Base-by-base conservation (phyloP, 92 coral and sea anemone species). In the Paramuricea clavata region DNA sequence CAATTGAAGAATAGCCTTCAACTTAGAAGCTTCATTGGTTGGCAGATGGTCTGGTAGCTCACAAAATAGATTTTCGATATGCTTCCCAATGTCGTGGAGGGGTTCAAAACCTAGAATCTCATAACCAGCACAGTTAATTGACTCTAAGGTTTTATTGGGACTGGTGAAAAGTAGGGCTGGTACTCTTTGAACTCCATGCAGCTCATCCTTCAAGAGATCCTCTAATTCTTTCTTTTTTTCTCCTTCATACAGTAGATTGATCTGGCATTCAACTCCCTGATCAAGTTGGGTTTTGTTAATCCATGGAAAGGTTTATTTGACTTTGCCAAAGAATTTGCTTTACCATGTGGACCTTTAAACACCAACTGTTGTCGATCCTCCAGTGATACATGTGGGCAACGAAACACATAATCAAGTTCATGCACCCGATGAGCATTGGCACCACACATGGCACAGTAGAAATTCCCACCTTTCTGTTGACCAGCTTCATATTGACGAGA, bases 41-140 rank as follows among this genome's bases (percentile, higher is more conserved):
- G 83, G 62, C 13, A 90, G 87, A 77, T 86, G 93, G 26, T 83
- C 73, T 23, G 90, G 90, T 34, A 83, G 72, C 33, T 81, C 92
- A 42, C 59, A 59, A 16, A 93, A 68, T 1, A 92, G 16, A 32
- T 56, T 80, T 33, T 72, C 86, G n/a, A n/a, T n/a, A n/a, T n/a
- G n/a, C n/a, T n/a, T n/a, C n/a, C n/a, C n/a, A 39, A 87, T 92
- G 85, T 92, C 93, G 52, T 87, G 94, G 13, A 82, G 86, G 9
- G 93, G 93, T 77, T 89, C 93, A 47, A 70, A 50, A 0, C 91
- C 89, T 19, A 92, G 76, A 26, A 89, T 74, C 76, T 92, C 95
- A 87, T 92, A 92, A 47, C 19, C 12, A 32, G 36, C 50, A 39
- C 78, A 72, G 19, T 72, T 72, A 34, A 72, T 72, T 72, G 78